Evolutionary conservation across 2,888 invertebrate species (phyloP), one percentile per base, ranked within the genome.

Genomic region (Ennomos quercinarius): DNA sequence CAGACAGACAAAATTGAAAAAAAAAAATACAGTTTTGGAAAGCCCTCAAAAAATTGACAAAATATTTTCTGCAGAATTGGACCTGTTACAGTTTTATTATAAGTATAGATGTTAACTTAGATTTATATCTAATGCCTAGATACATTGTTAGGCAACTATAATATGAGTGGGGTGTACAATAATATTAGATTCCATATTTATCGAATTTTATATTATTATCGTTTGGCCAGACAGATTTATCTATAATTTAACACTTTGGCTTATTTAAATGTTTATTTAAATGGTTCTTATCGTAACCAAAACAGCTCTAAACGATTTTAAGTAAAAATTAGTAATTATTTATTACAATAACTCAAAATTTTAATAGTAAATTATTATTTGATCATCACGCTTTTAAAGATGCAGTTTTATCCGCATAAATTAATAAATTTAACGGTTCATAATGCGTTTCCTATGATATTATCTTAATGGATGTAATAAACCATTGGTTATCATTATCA

Each of bases 341-440:
- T 44, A 51, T 59, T 43, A 49, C 50, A 44, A 53, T 63, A 47
- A 27, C 27, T n/a, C 35, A 54, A 55, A 39, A 38, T 54, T 40
- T 55, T 52, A 63, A 67, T 67, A 57, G 27, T 27, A 27, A 4
- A 27, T 27, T 27, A 27, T 27, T 50, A 46, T 53, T 53, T 57
- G 52, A 55, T 65, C 64, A 41, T 65, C 62, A 52, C 46, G 58
- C 46, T 63, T 61, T 55, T 51, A 57, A 17, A 13, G 9, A 38
- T 60, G 65, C 65, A 66, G 47, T 68, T 62, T 67, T 60, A 62
- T 55, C 53, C 49, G 52, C 52, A 68, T 65, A 66, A 67, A 70
- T 68, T 64, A 69, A 46, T 49, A 42, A 17, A 50, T 57, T 66
- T 58, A 59, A 57, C 40, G 52, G 35, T 38, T 59, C 12, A 40